These are phyloP conservation scores for Thunnus thynnus DNA, from an alignment of 2,113 vertebrate genomes.

Conservation along the genomic window DNA sequence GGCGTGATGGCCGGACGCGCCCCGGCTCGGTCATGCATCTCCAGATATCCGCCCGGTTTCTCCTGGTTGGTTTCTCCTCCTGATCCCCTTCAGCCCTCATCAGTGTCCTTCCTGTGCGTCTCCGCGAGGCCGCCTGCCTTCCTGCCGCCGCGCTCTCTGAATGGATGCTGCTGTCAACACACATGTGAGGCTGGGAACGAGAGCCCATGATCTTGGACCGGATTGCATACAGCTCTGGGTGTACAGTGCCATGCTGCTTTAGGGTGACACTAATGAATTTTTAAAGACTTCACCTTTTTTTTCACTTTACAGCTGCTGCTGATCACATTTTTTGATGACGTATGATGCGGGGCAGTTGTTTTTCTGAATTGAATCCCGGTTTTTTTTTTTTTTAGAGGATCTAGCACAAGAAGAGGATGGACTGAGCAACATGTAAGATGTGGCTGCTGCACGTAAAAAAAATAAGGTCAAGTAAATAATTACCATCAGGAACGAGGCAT, in stretches of 20 bases:
- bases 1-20: slow-evolving; percentile 75
- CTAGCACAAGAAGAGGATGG: slow-evolving; percentile 9
- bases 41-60: slow-evolving; percentile 49
- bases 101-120: slow-evolving; percentile 49
- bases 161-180: slow-evolving; percentile 64
- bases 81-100: slow-evolving; percentile 57
- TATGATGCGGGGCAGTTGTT: slow-evolving; percentile 60
- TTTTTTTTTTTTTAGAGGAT: neutral
- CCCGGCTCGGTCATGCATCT: slow-evolving; percentile 59
- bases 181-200: slow-evolving; percentile 51
- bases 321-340: slow-evolving; percentile 47
- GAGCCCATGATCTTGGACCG: slow-evolving; percentile 50
- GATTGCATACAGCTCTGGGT: slow-evolving; percentile 41
- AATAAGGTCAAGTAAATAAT: slow-evolving; percentile 75
- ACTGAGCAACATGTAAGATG: slow-evolving; percentile 49
- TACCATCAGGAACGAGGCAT: slow-evolving; percentile 46
- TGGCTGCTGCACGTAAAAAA: slow-evolving; percentile 15
- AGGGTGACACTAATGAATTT: slow-evolving; percentile 49
- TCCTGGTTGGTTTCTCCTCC: slow-evolving; percentile 51
- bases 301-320: slow-evolving; percentile 21
- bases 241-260: slow-evolving; percentile 43
- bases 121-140: slow-evolving; percentile 37
- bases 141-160: slow-evolving; percentile 46
- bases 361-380: slow-evolving; percentile 34
- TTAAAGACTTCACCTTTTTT: slow-evolving; percentile 41